Base-by-base conservation (phyloP, 2,113 vertebrate genomes). In the Pluvianellus socialis region DNA sequence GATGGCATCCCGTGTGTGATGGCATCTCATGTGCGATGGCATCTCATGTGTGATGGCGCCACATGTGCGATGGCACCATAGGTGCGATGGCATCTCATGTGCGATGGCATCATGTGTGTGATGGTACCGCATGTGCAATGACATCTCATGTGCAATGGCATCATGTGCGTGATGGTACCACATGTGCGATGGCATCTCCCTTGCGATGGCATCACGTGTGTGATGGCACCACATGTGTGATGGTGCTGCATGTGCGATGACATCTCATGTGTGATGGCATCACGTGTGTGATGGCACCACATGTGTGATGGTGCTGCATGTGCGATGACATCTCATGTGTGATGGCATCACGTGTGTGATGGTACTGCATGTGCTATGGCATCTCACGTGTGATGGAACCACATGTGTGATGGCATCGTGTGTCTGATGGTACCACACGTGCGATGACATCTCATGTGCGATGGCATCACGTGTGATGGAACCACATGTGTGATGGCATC, bases 321-420 rank as follows among this genome's bases (percentile, higher is more conserved):
- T 28, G 14, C 8, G 5, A 38, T 6, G 26, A 12, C 6, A 8
- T 30, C 19, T 3, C 14, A 4, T 8, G 7, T 42, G 28, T 2
- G 2, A 12, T 9, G 24, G 30, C 24, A n/a, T 22, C 9, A 12
- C 5, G 4, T 14, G 14, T 12, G 70, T 2, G 1, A 32, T 2
- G 26, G 50, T 35, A 55, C 32, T 6, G 1, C 1, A 3, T 42
- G 15, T 14, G 70, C 3, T 2, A 26, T 2, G 28, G 21, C n/a
- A 14, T 38, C 9, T 3, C 7, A n/a, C n/a, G n/a, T n/a, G n/a
- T n/a, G 11, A 58, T 10, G 58, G n/a, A 21, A 35, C 15, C 14
- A 7, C 22, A 3, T 19, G 19, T 40, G n/a, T 6, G 6, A 53
- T 5, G 28, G 15, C 12, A 15, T 14, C 18, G 2, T 6, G 7